phyloP scores from a whole-genome alignment of 2,113 vertebrate species.

The Lophochroa leadbeateri region DNA sequence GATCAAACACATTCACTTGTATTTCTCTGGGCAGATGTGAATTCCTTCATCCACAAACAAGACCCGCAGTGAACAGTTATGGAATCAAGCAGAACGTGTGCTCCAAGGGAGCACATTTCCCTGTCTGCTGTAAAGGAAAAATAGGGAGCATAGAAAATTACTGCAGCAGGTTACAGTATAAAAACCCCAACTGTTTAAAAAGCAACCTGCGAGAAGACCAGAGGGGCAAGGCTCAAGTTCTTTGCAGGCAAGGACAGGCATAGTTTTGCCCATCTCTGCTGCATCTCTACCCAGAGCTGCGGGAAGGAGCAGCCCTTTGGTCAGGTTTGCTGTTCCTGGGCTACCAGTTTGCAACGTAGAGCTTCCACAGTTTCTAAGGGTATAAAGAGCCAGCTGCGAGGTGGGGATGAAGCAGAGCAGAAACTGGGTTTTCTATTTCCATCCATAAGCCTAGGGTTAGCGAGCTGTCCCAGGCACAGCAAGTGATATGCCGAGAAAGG shows the following conservation, averaged over 20 bases:
- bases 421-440: neutral
- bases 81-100: neutral
- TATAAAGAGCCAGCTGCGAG: neutral
- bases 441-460: neutral
- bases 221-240: neutral
- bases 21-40: neutral
- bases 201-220: neutral
- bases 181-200: neutral
- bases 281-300: neutral
- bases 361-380: neutral
- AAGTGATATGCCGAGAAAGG: neutral
- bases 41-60: neutral
- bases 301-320: neutral
- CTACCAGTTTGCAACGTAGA: neutral
- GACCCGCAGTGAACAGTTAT: neutral
- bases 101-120: neutral
- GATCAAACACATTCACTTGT: neutral
- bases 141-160: neutral
- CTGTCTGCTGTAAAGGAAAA: neutral
- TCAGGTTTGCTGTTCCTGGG: neutral
- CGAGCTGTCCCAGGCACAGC: neutral
- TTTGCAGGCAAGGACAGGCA: neutral
- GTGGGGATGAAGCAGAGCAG: neutral
- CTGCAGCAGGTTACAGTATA: neutral
- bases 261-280: neutral